Conservation (phyloP, 2,888 invertebrate genomes). For the Drosophila testacea region DNA sequence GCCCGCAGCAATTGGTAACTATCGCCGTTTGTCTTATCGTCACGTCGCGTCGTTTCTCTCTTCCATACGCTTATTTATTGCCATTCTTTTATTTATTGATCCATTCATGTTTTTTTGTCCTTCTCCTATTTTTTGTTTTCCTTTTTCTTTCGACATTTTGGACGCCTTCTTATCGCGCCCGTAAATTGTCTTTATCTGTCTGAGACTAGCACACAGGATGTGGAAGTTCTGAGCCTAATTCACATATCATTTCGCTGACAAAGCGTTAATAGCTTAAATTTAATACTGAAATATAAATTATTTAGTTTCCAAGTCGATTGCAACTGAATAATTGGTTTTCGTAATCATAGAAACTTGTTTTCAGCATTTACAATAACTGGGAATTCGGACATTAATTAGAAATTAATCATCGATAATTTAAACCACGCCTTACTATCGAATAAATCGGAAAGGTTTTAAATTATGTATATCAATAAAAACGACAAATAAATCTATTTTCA, state of each 20-base stretch:
- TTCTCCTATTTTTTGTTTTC: not conserved
- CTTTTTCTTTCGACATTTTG: constrained; percentile 4
- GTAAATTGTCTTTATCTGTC: constrained; percentile 24
- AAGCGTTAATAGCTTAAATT: constrained; percentile 4
- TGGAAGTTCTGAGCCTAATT: not conserved
- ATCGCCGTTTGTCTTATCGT: constrained; percentile 38
- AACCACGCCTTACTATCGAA: too few relatives aligned
- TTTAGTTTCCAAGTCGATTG: not conserved
- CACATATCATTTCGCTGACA: constrained; percentile 1
- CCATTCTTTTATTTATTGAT: constrained; percentile 62
- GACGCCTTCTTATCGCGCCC: constrained; percentile 24
- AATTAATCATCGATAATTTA: too few relatives aligned
- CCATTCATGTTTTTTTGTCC: constrained; percentile 10
- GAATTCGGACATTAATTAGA: too few relatives aligned
- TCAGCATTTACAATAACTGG: too few relatives aligned
- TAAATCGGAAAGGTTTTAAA: too few relatives aligned
- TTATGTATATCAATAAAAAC: too few relatives aligned
- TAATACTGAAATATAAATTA: not conserved
- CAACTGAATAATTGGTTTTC: too few relatives aligned
- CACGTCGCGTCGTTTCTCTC: constrained; percentile 18
- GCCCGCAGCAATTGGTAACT: constrained; percentile 35
- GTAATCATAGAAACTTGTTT: too few relatives aligned
- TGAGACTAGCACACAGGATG: constrained; percentile 3
- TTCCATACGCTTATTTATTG: constrained; percentile 59
- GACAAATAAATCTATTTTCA: too few relatives aligned